phyloP scores from a whole-genome alignment of 1,140 invertebrate genomes.

The Hyphantria cunea region DNA sequence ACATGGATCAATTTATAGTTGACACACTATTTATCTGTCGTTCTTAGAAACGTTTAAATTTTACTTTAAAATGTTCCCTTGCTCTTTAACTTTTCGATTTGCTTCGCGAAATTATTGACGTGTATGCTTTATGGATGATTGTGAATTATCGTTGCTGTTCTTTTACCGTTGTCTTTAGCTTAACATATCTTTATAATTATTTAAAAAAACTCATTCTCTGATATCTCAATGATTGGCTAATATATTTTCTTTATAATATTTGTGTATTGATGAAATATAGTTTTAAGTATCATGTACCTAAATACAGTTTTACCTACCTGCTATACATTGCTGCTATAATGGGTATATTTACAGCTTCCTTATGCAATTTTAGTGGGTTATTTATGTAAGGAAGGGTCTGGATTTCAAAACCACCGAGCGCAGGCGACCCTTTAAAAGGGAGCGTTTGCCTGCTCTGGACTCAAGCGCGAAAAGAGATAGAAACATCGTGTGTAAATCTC shows the following conservation, averaged over 20 bases:
- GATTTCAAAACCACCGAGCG: conserved; percentile 39
- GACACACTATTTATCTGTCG: conserved; percentile 37
- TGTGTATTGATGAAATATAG: no score
- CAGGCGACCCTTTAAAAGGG: conserved; percentile 53
- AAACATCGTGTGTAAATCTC: conserved; percentile 43
- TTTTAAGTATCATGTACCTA: no score
- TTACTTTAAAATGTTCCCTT: conserved; percentile 42
- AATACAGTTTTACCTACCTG: no score
- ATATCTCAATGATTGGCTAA: no score
- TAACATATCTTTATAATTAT: no score
- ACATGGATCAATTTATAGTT: conserved; percentile 17
- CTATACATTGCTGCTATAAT: no score
- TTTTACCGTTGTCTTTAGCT: no score
- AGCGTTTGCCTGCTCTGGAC: conserved; percentile 37
- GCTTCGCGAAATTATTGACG: conserved; percentile 29
- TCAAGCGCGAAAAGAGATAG: conserved; percentile 37
- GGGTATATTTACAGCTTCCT: no score
- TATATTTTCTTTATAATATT: no score
- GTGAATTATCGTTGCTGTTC: no score
- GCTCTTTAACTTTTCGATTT: conserved; percentile 39
- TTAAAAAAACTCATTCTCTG: no score
- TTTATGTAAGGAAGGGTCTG: conserved; percentile 24
- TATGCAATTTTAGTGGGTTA: conserved; percentile 10
- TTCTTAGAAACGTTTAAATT: conserved; percentile 41
- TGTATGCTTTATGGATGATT: conserved; percentile 21